Percentiles rank a stretch among this genome's conserved stretches.
Conservation (phyloP, 2,888 invertebrate genomes). For the Ophioninae sp. region DNA sequence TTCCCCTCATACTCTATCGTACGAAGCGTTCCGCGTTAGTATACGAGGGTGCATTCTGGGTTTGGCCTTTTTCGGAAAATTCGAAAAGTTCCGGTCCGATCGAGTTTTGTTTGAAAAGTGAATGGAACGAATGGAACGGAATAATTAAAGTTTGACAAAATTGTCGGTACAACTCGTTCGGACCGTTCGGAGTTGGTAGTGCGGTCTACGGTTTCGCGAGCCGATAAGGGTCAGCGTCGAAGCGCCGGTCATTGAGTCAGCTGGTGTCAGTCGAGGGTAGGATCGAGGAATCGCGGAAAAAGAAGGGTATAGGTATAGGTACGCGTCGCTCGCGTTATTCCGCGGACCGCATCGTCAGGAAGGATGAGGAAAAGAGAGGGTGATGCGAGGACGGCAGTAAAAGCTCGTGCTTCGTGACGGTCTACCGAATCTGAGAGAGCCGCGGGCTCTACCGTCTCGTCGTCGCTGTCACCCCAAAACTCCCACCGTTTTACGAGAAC, state of each 20-base stretch:
- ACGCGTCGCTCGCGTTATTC: conserved; percentile 2
- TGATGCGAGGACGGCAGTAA: conserved; percentile 48
- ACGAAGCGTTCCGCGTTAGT: too few species aligned
- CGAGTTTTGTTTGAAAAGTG: too few species aligned
- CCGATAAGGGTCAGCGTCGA: conserved; percentile 20
- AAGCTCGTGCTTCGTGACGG: conserved; percentile 69
- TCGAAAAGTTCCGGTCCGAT: too few species aligned
- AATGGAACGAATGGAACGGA: too few species aligned
- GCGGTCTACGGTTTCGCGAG: background rate
- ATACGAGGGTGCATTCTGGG: too few species aligned
- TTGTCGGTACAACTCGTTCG: too few species aligned
- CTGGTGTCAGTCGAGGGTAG: conserved; percentile 22
- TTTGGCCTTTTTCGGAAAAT: too few species aligned
- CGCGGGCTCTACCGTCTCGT: conserved; percentile 42
- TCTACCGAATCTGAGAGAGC: conserved; percentile 69
- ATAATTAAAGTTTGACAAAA: too few species aligned
- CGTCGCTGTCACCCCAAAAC: conserved; percentile 47
- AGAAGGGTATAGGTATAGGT: too few species aligned
- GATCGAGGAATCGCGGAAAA: conserved; percentile 17
- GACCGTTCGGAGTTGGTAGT: too few species aligned
- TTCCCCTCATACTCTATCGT: too few species aligned
- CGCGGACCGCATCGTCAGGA: conserved; percentile 12
- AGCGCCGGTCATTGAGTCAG: conserved; percentile 4
- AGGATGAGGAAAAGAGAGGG: conserved; percentile 34
- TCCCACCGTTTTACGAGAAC: conserved; percentile 72